Evolutionary conservation across 2,888 invertebrate species (phyloP).

Genomic region (Rapana venosa): DNA sequence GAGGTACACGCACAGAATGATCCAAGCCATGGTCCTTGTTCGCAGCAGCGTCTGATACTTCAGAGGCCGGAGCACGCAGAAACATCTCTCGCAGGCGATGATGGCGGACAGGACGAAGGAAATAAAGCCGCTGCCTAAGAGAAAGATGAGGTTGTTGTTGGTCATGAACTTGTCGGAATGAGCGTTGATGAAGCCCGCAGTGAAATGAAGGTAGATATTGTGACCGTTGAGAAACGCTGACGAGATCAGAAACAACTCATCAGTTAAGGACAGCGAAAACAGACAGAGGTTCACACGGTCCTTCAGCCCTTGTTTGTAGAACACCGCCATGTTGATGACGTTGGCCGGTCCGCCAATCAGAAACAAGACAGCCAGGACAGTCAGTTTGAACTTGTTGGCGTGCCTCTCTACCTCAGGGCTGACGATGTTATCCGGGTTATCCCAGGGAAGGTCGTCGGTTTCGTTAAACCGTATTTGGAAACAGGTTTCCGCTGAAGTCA

Average conservation of each 20-base stretch:
- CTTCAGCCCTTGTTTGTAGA: conserved; percentile 8
- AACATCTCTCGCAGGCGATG: conserved; percentile 22
- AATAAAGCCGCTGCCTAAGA: background rate
- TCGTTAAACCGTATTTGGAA: background rate
- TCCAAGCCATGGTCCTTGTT: background rate
- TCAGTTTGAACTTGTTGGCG: background rate
- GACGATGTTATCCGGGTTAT: conserved; percentile 11
- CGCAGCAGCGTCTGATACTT: background rate
- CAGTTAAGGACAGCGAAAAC: background rate
- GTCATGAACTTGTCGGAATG: background rate
- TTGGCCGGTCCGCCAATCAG: conserved; percentile 16
- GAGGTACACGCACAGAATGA: background rate
- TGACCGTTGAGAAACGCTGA: background rate
- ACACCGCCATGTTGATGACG: conserved; percentile 32
- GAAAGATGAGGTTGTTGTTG: background rate
- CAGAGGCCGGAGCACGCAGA: conserved; percentile 12
- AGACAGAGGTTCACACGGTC: conserved; percentile 21
- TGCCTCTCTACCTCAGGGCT: background rate
- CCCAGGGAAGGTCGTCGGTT: background rate
- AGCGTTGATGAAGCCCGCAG: background rate
- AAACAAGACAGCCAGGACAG: background rate
- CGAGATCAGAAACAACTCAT: background rate
- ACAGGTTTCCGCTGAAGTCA: background rate
- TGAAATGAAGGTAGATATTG: background rate
- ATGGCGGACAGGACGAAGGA: conserved; percentile 1